Evolutionary conservation across 1,140 invertebrate genomes (phyloP).

Genomic region (Drosophila equinoxialis): DNA sequence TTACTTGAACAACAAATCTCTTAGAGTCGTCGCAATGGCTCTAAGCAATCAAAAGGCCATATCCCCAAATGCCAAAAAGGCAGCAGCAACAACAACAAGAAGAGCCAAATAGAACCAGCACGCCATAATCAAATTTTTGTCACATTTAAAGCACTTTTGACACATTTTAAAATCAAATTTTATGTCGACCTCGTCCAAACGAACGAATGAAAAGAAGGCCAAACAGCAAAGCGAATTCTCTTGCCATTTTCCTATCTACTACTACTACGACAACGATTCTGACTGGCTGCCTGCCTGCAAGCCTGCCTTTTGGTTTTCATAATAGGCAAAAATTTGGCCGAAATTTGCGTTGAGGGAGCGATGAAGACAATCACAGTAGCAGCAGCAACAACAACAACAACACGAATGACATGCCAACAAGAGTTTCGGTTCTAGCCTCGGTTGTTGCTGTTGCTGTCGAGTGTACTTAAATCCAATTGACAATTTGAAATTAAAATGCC

Average conservation of each 20-base stretch:
- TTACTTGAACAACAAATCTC: constrained; percentile 38
- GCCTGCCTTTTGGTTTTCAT: constrained; percentile 40
- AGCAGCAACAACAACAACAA: not conserved
- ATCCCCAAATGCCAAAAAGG: constrained; percentile 16
- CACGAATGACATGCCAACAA: constrained; percentile 23
- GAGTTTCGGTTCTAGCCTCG: constrained; percentile 11
- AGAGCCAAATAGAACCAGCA: not conserved
- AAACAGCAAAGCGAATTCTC: constrained; percentile 9
- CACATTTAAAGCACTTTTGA: constrained; percentile 75
- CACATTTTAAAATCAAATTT: constrained; percentile 78
- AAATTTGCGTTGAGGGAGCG: constrained; percentile 71
- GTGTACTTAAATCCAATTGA: constrained; percentile 79
- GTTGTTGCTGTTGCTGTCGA: constrained; percentile 61
- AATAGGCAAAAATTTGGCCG: constrained; percentile 68
- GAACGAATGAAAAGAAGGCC: constrained; percentile 10
- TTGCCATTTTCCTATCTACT: constrained; percentile 6
- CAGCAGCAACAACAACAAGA: constrained; percentile 21
- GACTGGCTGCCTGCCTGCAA: no score
- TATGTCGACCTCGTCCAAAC: constrained; percentile 45
- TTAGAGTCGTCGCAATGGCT: constrained; percentile 42
- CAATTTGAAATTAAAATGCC: constrained; percentile 82
- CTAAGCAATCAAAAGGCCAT: constrained; percentile 59
- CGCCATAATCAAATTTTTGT: constrained; percentile 63
- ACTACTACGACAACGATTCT: no score
- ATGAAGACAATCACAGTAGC: constrained; percentile 63